phyloP scores from a whole-genome alignment of 2,113 vertebrate genomes.

The Morone chrysops region DNA sequence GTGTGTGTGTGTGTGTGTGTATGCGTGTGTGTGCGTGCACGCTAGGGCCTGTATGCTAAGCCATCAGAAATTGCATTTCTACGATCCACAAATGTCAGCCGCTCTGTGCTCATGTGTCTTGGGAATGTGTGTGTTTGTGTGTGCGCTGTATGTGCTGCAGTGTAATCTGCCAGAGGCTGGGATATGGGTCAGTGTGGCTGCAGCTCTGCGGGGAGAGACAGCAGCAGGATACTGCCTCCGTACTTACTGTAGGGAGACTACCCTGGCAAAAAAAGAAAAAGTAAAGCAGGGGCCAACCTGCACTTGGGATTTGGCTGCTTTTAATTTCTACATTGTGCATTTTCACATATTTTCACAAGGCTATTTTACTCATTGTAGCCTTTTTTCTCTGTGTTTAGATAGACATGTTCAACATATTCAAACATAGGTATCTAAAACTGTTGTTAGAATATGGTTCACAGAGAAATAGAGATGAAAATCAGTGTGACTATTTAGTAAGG shows the following conservation, averaged over 20 bases:
- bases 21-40: neutral
- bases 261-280: slow-evolving; percentile 4
- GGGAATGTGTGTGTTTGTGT: slow-evolving; percentile 13
- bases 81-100: slow-evolving; percentile 45
- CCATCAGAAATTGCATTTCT: slow-evolving; percentile 66
- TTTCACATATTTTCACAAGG: neutral
- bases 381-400: neutral
- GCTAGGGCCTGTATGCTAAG: slow-evolving; percentile 34
- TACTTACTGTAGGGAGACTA: slow-evolving; percentile 16
- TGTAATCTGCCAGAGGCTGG: slow-evolving; percentile 66
- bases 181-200: slow-evolving; percentile 75
- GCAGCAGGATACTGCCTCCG: slow-evolving; percentile 32
- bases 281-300: neutral
- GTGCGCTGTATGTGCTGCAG: slow-evolving; percentile 36
- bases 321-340: neutral
- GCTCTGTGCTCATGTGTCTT: slow-evolving; percentile 22
- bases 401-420: neutral
- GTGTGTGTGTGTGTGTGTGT: slow-evolving; percentile 3
- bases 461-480: slow-evolving; percentile 28
- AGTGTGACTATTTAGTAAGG: slow-evolving; percentile 31
- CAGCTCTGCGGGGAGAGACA: slow-evolving; percentile 27
- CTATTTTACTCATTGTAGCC: too few species aligned
- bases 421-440: neutral
- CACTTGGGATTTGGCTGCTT: slow-evolving; percentile 13
- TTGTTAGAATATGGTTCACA: neutral